Base-by-base conservation (phyloP, 2,113 vertebrate genomes). In the Sander lucioperca region DNA sequence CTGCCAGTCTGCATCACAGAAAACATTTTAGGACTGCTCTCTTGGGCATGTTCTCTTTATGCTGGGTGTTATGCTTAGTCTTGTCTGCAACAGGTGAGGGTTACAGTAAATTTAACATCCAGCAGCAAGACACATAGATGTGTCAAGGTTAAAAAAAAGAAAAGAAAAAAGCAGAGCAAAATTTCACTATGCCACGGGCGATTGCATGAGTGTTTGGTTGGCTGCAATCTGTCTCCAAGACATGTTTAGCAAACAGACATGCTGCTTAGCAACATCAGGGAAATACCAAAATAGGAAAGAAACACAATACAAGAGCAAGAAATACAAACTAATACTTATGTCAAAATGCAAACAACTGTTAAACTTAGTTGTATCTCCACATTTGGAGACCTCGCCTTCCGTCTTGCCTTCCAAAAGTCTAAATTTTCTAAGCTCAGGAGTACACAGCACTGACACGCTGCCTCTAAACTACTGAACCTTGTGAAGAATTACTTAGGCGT, bases 251-350 rank as follows among this genome's bases (percentile, higher is more conserved):
- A 92, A 92, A 89, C 68, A 79, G 64, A 48, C 19, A 57, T 9
- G 74, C 77, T 86, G 85, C 90, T 79, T 90, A 93, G 92, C 90
- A 94, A 88, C 90, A 57, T 79, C 51, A 66, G 79, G 80, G 51
- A 83, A 87, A 86, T 76, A 83, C 69, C 77, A 75, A 84, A 56
- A 48, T 18, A 84, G 56, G 47, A 59, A 64, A 85, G 53, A 84
- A 77, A 78, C 36, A 77, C 51, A 73, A 76, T 25, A 79, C 11
- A 48, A 70, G 3, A 45, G 19, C 18, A 14, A 69, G 19, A 71
- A 72, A 53, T 12, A 58, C 7, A 27, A 77, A 30, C 21, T 48
- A 7, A 76, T 33, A 54, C 30, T 36, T 33, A 27, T 53, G 43
- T 50, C 21, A 36, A 77, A 70, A 66, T 21, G 30, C 61, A 69